Percentiles rank a stretch among this genome's conserved stretches.
These are phyloP conservation scores for Cetoscarus ocellatus DNA, from an alignment of 2,797 vertebrate species.

Conservation along the genomic window DNA sequence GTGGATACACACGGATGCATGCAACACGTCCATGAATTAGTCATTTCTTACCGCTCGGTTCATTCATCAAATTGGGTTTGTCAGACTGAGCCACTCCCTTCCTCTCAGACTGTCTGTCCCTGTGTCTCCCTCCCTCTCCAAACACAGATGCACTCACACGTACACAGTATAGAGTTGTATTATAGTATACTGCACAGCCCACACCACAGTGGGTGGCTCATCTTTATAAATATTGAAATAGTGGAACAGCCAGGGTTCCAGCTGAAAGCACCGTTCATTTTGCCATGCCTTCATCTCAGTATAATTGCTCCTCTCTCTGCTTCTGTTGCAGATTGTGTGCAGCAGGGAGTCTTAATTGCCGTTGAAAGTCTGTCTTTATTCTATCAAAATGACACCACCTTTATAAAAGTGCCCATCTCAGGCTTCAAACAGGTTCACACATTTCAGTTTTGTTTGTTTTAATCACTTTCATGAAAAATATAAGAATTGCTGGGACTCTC, in stretches of 20 bases:
- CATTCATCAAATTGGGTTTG: constrained; percentile 79
- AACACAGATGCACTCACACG: constrained; percentile 27
- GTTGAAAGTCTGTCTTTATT: constrained; percentile 71
- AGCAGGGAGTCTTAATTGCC: constrained; percentile 76
- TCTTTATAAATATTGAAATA: constrained; percentile 87
- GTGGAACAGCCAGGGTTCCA: constrained; percentile 82
- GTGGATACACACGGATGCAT: constrained; percentile 67
- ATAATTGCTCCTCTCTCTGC: constrained; percentile 79
- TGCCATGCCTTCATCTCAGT: constrained; percentile 79
- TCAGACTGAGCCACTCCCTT: constrained; percentile 76
- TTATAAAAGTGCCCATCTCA: constrained; percentile 56
- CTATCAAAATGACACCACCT: constrained; percentile 63
- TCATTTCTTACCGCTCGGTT: constrained; percentile 72
- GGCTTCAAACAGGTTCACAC: constrained; percentile 39
- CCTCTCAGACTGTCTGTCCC: constrained; percentile 73
- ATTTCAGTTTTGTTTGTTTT: constrained; percentile 4
- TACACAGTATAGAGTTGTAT: constrained; percentile 17
- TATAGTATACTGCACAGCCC: constrained; percentile 46
- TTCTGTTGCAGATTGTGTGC: constrained; percentile 67
- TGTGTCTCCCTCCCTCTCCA: constrained; percentile 34
- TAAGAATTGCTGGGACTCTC: not conserved
- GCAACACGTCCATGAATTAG: constrained; percentile 82
- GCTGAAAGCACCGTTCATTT: constrained; percentile 86
- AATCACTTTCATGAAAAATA: not conserved
- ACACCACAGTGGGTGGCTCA: constrained; percentile 77